A percentile compares a stretch with the other conserved stretches of the same genome.
Evolutionary conservation across 2,113 vertebrate species (phyloP).

Genomic region (Terrapene triunguis): DNA sequence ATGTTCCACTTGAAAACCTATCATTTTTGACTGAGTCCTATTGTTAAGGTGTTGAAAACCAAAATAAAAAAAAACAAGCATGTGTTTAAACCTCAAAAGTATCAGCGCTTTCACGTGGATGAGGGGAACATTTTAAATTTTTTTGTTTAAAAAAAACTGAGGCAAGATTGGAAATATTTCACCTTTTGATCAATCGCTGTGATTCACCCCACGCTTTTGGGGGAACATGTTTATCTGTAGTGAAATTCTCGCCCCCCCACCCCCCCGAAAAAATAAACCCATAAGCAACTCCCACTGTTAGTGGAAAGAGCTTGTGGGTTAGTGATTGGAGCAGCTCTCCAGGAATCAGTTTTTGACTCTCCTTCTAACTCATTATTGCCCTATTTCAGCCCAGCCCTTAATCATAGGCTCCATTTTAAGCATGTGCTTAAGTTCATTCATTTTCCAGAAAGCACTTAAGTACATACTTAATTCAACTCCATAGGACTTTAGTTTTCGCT

Average conservation of each 20-base stretch:
- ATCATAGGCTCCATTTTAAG: constrained; percentile 57
- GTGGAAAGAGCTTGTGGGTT: constrained; percentile 43
- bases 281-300: background rate
- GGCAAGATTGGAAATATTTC: background rate
- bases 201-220: background rate
- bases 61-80: background rate
- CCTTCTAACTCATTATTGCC: background rate
- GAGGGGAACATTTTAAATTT: background rate
- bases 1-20: rapidly evolving
- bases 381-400: background rate
- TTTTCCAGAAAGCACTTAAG: constrained; percentile 55
- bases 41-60: background rate
- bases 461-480: constrained; percentile 55
- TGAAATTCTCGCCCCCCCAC: background rate
- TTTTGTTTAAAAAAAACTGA: background rate
- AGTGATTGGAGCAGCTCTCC: constrained; percentile 56
- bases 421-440: constrained; percentile 53
- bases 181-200: background rate
- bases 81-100: background rate
- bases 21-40: background rate
- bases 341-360: background rate
- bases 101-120: background rate
- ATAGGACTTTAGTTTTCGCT: constrained; percentile 57
- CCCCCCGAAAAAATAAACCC: background rate
- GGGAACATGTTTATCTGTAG: background rate